Conservation (phyloP, 23 tunicate species). For the Trididemnum clinides region DNA sequence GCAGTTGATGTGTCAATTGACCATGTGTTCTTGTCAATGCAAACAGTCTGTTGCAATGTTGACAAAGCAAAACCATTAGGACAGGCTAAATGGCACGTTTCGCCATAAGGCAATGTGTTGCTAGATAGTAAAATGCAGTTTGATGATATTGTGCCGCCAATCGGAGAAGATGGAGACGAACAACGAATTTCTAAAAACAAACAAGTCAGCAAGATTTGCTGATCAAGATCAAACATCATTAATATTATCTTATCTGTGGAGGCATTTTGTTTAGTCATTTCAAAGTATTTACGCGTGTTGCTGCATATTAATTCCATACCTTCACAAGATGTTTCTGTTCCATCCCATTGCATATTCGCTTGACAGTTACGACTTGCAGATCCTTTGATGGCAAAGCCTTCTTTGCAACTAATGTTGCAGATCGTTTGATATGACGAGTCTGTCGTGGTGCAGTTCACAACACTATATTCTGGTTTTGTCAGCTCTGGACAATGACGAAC, state of each 20-base stretch:
- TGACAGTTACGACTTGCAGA: constrained; percentile 46
- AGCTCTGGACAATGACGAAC: constrained; percentile 76
- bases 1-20: constrained; percentile 23
- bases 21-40: constrained; percentile 61
- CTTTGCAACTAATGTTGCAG: constrained; percentile 48
- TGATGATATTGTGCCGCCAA: constrained; percentile 24
- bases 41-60: constrained; percentile 18
- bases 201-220: not conserved
- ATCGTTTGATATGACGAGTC: constrained; percentile 58
- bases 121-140: not conserved
- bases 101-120: constrained; percentile 34
- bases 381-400: constrained; percentile 50
- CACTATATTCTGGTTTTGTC: constrained; percentile 22
- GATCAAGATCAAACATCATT: no score
- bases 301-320: no score
- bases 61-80: constrained; percentile 63
- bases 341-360: constrained; percentile 59
- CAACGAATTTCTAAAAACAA: constrained; percentile 60
- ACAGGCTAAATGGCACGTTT: constrained; percentile 59
- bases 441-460: constrained; percentile 42
- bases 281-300: no score
- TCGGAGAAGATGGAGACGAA: constrained; percentile 26
- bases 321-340: constrained; percentile 38
- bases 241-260: no score
- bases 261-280: no score